These are phyloP conservation scores for Tragelaphus buxtoni DNA, from an alignment of 2,113 vertebrate genomes.

Conservation along the genomic window DNA sequence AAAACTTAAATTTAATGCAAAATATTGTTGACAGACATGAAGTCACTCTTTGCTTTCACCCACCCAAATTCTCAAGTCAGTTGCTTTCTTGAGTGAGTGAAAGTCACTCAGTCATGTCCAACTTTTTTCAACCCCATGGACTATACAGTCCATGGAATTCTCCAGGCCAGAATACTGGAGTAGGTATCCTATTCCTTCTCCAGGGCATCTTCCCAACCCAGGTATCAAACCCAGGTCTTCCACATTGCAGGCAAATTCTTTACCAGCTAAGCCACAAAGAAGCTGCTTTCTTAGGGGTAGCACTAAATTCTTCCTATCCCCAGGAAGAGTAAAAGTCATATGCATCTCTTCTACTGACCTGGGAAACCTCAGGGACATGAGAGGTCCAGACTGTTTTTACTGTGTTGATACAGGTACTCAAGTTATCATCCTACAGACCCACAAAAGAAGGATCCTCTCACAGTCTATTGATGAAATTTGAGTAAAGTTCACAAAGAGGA, in stretches of 20 bases:
- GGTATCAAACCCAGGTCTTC: not conserved
- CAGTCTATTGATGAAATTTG: not conserved
- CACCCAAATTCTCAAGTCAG: not conserved
- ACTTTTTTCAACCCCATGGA: not conserved
- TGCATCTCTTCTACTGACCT: not conserved
- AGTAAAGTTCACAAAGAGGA: not conserved
- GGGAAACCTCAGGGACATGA: not conserved
- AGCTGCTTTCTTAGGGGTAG: not conserved
- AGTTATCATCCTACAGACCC: not conserved
- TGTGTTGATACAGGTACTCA: not conserved
- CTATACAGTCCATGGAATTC: not conserved
- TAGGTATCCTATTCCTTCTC: not conserved
- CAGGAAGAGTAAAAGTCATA: not conserved
- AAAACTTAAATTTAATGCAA: not conserved
- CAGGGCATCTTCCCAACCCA: not conserved
- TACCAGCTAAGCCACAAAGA: not conserved
- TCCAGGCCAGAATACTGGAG: not conserved
- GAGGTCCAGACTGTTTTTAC: not conserved
- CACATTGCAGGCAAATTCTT: not conserved
- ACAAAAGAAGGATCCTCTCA: not conserved
- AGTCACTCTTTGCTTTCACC: not conserved
- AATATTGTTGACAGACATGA: not conserved
- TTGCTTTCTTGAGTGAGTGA: not conserved
- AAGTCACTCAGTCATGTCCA: not conserved
- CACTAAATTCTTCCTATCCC: not conserved